Percentiles rank a stretch among this genome's conserved stretches.
Evolutionary conservation across 1,140 invertebrate genomes (phyloP).

Genomic region (Papilio machaon): DNA sequence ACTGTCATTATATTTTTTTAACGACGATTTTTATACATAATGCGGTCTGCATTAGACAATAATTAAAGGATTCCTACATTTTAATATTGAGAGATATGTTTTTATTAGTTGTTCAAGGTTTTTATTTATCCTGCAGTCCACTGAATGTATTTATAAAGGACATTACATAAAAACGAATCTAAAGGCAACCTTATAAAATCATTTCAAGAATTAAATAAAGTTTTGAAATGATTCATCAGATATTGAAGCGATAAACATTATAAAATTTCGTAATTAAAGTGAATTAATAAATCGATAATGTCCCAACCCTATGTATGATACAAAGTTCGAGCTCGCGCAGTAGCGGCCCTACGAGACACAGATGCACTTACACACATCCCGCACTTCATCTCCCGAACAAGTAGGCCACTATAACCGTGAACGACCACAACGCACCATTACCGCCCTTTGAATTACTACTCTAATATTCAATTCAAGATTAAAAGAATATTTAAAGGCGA

Average conservation of each 20-base stretch:
- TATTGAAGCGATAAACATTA: neutral
- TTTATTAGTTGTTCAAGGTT: no score
- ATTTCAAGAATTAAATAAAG: no score
- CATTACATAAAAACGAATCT: no score
- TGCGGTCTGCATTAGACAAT: neutral
- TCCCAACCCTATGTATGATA: constrained; percentile 22
- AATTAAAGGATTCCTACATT: neutral
- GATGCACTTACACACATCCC: constrained; percentile 32
- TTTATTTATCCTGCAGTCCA: no score
- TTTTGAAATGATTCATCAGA: no score
- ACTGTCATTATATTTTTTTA: neutral
- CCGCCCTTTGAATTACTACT: neutral
- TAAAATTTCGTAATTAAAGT: neutral
- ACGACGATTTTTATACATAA: neutral
- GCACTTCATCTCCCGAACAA: constrained; percentile 1
- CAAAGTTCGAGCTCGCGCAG: constrained; percentile 32
- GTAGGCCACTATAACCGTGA: neutral
- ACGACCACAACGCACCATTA: constrained; percentile 9
- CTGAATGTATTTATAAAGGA: no score
- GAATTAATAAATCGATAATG: neutral
- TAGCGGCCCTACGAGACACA: constrained; percentile 27
- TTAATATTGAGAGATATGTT: neutral
- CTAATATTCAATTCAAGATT: neutral
- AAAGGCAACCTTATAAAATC: no score
- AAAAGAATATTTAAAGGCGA: neutral